These are phyloP conservation scores for Oxyruncus cristatus DNA, from an alignment of 2,113 vertebrate genomes.

Conservation along the genomic window DNA sequence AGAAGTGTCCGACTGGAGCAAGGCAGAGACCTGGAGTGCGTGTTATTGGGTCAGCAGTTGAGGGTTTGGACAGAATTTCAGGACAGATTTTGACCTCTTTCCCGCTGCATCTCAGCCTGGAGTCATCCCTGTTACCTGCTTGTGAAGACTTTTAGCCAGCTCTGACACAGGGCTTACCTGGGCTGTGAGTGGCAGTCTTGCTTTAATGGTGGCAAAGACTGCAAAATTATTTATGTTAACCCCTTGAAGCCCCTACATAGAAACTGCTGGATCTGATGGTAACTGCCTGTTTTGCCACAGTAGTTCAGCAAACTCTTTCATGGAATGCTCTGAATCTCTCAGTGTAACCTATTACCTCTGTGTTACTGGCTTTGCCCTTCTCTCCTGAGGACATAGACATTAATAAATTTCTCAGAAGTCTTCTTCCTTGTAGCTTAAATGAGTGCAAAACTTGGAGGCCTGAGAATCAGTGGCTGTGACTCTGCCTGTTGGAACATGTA, in stretches of 20 bases:
- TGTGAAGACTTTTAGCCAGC: not conserved
- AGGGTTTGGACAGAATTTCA: not conserved
- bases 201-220: not conserved
- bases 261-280: not conserved
- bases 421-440: not conserved
- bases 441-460: not conserved
- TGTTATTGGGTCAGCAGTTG: not conserved
- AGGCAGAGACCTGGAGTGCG: not conserved
- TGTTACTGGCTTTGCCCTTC: not conserved
- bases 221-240: not conserved
- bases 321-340: not conserved
- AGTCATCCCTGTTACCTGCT: not conserved
- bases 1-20: rapidly evolving
- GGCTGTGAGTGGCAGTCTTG: not conserved
- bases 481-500: not conserved
- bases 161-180: not conserved
- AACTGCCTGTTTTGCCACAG: not conserved
- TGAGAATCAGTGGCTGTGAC: not conserved
- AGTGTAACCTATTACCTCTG: not conserved
- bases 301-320: not conserved
- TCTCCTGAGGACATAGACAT: rapidly evolving
- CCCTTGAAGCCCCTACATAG: not conserved
- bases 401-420: not conserved
- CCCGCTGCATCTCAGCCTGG: not conserved
- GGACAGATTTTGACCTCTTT: not conserved